Evolutionary conservation across 1,140 invertebrate genomes (phyloP), one percentile per base, ranked within the genome.

Genomic region (Episyrphus balteatus): DNA sequence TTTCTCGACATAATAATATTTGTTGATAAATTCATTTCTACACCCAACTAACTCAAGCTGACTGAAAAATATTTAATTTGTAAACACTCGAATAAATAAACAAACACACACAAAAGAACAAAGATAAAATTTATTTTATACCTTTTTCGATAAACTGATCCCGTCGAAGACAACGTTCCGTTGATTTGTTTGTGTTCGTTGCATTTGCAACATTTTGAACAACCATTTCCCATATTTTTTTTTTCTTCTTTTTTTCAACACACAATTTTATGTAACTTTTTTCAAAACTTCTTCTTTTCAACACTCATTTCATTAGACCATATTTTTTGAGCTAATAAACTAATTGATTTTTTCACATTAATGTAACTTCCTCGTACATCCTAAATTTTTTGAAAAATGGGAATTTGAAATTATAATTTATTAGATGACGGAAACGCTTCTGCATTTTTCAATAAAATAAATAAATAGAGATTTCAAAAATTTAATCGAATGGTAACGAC

Each of bases 91-190:
- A n/a, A n/a, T n/a, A 8, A 26, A 26, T 5, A 26, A 26, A 26
- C 21, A 26, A 26, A 26, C 21, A 26, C 8, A 26, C 3, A 36
- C 3, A 36, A 36, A 36, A 3, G 34, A 36, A 6, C 12, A 12
- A n/a, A 5, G 26, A 21, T n/a, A 8, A 26, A 31, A 5, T 42
- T 42, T 42, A 21, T 42, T 31, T 18, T 38, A 50, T 58, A 68
- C 65, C 65, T 68, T 66, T 56, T 65, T 44, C 64, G 57, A 48
- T 68, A 68, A 30, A 68, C 55, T 21, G 65, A 68, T 32, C 62
- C 66, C 47, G 61, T 55, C 37, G 65, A 67, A 42, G 65, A 68
- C 42, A 63, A 58, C 46, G 59, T 59, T 53, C 61, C 60, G 42
- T 67, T 50, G 26, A 62, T 51, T 43, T 66, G 52, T 52, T 65